These are phyloP conservation scores for Pelobates cultripes DNA, from an alignment of 2,797 vertebrate genomes.

Conservation along the genomic window DNA sequence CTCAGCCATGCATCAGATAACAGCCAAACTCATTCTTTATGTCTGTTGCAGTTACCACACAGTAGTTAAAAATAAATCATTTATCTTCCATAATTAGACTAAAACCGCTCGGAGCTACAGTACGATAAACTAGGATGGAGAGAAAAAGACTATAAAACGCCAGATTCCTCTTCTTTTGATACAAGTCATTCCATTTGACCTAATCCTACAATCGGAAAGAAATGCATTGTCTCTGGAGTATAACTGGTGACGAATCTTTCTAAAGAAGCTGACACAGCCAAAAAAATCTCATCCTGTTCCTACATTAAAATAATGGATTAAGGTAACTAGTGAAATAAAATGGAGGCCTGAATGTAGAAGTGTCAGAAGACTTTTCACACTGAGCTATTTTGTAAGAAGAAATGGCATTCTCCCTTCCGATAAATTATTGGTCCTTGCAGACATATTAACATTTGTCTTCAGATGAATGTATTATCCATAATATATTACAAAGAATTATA, in stretches of 20 bases:
- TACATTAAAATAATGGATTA: conserved; percentile 23
- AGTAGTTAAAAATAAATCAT: conserved; percentile 37
- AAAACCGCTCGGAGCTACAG: conserved; percentile 25
- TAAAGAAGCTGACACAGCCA: conserved; percentile 11
- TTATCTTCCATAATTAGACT: conserved; percentile 41
- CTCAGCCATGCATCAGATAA: conserved; percentile 6
- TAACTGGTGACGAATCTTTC: conserved; percentile 1
- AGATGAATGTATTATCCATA: no score
- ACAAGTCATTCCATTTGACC: conserved; percentile 36
- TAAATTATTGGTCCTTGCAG: not conserved
- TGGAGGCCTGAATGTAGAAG: conserved; percentile 3
- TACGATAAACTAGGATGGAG: conserved; percentile 24
- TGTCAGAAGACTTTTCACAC: not conserved
- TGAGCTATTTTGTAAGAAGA: conserved; percentile 9
- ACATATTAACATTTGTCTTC: not conserved
- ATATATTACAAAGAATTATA: no score
- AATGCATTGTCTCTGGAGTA: conserved; percentile 14
- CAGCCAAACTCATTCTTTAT: conserved; percentile 1
- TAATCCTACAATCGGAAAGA: conserved; percentile 24
- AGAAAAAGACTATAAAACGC: conserved; percentile 24
- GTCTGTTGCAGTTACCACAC: not conserved
- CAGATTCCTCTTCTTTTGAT: conserved; percentile 18
- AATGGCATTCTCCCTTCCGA: not conserved
- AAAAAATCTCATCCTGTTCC: not conserved
- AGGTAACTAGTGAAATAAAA: not conserved